Conservation (phyloP, 2,113 vertebrate species). For the Psittacara wagleri region DNA sequence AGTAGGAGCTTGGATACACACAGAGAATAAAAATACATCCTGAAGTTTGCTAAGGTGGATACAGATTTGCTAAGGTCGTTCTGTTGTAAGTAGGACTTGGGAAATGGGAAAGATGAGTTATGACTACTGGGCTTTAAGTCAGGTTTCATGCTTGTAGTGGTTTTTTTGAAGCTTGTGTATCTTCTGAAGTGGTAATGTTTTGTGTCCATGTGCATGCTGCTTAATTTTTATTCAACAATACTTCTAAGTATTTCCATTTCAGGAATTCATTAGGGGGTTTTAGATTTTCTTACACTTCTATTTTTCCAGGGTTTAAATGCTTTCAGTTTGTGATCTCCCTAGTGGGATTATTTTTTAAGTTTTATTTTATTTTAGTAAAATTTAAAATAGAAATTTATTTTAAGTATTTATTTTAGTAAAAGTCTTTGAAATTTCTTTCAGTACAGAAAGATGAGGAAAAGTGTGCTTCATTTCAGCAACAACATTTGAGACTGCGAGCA, state of each 20-base stretch:
- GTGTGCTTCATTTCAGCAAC: neutral
- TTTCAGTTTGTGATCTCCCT: neutral
- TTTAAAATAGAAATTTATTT: too few species aligned
- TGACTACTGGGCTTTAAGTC: neutral
- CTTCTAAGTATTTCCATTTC: neutral
- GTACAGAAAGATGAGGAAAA: neutral
- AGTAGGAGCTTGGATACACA: neutral
- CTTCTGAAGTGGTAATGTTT: neutral
- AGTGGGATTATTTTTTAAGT: neutral
- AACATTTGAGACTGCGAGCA: neutral
- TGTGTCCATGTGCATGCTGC: accelerated
- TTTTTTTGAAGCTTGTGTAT: neutral
- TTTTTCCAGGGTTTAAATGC: neutral
- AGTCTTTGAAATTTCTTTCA: neutral
- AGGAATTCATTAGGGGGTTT: neutral
- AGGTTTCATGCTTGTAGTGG: neutral
- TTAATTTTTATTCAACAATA: neutral
- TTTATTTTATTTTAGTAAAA: too few species aligned
- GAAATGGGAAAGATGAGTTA: neutral
- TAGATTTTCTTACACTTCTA: neutral
- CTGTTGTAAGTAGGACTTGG: neutral
- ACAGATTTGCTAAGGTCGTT: neutral
- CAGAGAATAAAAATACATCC: neutral
- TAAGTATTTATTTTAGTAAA: too few species aligned
- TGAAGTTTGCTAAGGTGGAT: neutral